Conservation (phyloP, 2,797 vertebrate genomes). For the Threskiornis aethiopicus region DNA sequence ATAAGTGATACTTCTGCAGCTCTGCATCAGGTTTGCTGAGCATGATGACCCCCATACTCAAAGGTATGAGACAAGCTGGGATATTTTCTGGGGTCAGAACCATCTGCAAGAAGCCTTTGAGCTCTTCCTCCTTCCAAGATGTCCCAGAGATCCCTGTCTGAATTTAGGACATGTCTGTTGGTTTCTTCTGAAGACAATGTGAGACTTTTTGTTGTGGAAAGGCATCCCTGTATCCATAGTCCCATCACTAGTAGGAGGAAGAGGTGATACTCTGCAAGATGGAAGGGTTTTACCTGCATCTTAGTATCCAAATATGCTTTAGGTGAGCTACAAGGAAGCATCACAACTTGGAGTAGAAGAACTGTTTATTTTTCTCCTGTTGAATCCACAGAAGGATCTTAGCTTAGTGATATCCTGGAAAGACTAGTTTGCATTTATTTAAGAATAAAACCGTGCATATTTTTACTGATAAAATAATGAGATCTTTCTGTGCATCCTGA, state of each 20-base stretch:
- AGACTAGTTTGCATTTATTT: not conserved
- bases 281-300: not conserved
- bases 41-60: fast-evolving
- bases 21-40: not conserved
- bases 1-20: not conserved
- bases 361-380: not conserved
- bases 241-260: fast-evolving
- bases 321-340: not conserved
- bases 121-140: not conserved
- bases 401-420: not conserved
- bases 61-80: not conserved
- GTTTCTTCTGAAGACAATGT: not conserved
- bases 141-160: not conserved
- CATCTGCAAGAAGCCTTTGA: not conserved
- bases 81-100: fast-evolving
- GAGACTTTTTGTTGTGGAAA: not conserved
- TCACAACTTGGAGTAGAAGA: not conserved
- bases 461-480: not conserved
- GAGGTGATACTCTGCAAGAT: not conserved
- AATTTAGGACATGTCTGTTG: fast-evolving
- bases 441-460: not conserved
- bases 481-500: not conserved
- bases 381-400: not conserved
- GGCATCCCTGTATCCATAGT: not conserved
- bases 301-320: not conserved